These are phyloP conservation scores for Paracentrotus lividus DNA, from an alignment of 53 echinoderm and acorn worm genomes.

Conservation along the genomic window DNA sequence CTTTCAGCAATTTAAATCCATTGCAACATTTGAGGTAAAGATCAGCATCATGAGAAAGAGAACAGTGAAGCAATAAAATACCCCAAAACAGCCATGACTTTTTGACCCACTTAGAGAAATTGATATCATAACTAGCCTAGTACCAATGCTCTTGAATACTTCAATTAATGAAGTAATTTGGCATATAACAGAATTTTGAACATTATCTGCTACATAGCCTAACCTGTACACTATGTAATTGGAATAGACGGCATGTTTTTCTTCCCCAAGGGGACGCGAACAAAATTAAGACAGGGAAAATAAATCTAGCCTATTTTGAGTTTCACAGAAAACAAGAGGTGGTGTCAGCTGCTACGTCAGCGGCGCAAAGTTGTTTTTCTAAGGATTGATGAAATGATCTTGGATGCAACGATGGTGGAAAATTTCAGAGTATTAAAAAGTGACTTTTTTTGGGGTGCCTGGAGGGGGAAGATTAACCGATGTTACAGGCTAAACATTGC, in stretches of 20 bases:
- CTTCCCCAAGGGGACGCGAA: conserved; percentile 19
- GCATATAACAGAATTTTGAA: not conserved
- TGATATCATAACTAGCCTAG: not conserved
- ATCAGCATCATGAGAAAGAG: not conserved
- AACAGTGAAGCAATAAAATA: not conserved
- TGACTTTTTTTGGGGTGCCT: not conserved
- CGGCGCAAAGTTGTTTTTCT: conserved; percentile 20
- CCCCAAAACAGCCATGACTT: not conserved
- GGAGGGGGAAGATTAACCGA: not conserved
- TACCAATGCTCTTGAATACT: not conserved
- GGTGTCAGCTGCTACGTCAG: conserved; percentile 23
- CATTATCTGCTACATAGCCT: not conserved
- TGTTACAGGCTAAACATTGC: not conserved
- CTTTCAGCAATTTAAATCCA: no score
- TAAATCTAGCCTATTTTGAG: conserved; percentile 45
- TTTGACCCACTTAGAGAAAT: not conserved
- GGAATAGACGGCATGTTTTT: conserved; percentile 42
- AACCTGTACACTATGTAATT: conserved; percentile 44
- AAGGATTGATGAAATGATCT: conserved; percentile 20
- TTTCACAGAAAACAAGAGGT: not conserved
- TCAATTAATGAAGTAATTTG: not conserved
- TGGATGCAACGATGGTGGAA: conserved; percentile 14
- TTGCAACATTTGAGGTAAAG: no score
- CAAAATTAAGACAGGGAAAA: conserved; percentile 26
- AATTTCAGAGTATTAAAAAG: conserved; percentile 5